Evolutionary conservation across 1,140 invertebrate species (phyloP).

Genomic region (Pseudobourletiella spinata): DNA sequence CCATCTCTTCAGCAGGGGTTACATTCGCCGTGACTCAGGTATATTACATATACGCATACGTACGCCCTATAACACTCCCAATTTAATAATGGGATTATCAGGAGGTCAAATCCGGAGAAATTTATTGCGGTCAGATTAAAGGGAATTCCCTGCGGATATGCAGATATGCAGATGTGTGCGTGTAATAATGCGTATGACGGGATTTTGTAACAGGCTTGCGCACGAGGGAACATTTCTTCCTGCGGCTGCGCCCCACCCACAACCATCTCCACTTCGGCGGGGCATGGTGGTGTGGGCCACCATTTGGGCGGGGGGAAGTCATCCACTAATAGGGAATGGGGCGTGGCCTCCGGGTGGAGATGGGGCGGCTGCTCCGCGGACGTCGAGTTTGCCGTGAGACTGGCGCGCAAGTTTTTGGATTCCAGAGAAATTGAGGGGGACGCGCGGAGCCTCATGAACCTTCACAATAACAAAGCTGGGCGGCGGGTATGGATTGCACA

Average conservation of each 20-base stretch:
- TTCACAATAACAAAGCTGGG: slow-evolving; percentile 93
- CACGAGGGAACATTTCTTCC: slow-evolving; percentile 71
- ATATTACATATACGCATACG: background rate
- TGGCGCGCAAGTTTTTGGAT: slow-evolving; percentile 72
- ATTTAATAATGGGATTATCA: no score
- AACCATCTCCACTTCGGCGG: slow-evolving; percentile 28
- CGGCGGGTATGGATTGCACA: slow-evolving; percentile 72
- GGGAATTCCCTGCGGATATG: no score
- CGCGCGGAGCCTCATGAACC: slow-evolving; percentile 83
- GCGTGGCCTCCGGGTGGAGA: slow-evolving; percentile 49
- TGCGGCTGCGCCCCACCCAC: slow-evolving; percentile 68
- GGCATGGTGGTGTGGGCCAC: slow-evolving; percentile 6
- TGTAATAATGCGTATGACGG: no score
- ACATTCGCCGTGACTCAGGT: slow-evolving; percentile 73
- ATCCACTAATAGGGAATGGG: slow-evolving; percentile 27
- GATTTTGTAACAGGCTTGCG: slow-evolving; percentile 64
- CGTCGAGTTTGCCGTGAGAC: slow-evolving; percentile 63
- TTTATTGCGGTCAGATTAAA: no score
- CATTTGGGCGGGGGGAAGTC: background rate
- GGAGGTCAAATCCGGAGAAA: no score
- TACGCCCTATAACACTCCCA: no score
- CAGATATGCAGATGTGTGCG: no score
- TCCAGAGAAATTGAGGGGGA: slow-evolving; percentile 71
- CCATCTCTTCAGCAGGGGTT: slow-evolving; percentile 79
- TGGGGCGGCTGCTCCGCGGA: slow-evolving; percentile 84